These are phyloP conservation scores for Heterodera carotae DNA, from an alignment of 1,140 invertebrate genomes.

Conservation along the genomic window DNA sequence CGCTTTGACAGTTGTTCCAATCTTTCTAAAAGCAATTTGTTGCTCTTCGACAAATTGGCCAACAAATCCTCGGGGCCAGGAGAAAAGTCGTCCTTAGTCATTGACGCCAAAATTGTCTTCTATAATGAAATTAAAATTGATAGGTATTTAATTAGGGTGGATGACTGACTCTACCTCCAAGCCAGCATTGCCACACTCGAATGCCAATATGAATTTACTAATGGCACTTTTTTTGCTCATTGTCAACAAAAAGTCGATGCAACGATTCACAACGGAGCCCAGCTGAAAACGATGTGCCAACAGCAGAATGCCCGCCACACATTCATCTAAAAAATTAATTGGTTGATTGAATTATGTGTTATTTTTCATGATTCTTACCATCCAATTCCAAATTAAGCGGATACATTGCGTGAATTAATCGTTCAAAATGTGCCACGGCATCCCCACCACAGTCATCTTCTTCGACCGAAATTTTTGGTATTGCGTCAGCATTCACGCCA, in stretches of 20 bases:
- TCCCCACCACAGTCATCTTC: neutral
- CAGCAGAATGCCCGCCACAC: neutral
- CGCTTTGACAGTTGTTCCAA: too few relatives aligned
- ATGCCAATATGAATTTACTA: neutral
- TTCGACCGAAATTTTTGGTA: neutral
- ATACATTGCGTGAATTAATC: neutral
- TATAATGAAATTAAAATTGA: too few relatives aligned
- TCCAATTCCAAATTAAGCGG: neutral
- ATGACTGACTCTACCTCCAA: too few relatives aligned
- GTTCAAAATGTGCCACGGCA: neutral
- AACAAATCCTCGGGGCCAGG: too few relatives aligned
- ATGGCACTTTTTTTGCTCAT: neutral
- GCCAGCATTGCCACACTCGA: too few relatives aligned
- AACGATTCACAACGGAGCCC: neutral
- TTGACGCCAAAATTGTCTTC: too few relatives aligned
- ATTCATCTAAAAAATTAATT: neutral
- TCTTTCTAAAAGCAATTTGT: too few relatives aligned
- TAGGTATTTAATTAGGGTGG: too few relatives aligned
- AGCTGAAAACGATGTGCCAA: neutral
- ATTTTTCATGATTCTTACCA: too few relatives aligned
- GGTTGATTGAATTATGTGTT: neutral
- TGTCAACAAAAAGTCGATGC: neutral
- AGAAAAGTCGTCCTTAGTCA: too few relatives aligned
- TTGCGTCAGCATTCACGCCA: neutral
- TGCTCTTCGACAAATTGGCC: too few relatives aligned